Base-by-base conservation (phyloP, 2,113 vertebrate species). In the Seriola quinqueradiata region DNA sequence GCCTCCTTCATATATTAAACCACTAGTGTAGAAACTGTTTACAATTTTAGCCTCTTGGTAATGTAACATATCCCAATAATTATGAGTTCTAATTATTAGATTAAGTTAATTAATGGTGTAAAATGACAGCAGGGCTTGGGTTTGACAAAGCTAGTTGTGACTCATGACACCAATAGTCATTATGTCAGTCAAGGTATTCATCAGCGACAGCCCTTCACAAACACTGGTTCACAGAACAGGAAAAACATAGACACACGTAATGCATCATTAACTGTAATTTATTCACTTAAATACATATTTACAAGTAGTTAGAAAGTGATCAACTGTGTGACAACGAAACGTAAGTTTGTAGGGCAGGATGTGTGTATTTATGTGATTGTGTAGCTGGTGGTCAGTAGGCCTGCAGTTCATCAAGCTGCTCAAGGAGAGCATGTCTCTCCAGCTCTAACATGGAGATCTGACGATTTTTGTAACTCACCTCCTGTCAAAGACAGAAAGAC, bases 391-490 rank as follows among this genome's bases (percentile, higher is more conserved):
- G 65, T 86, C 77, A 85, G 11, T 38, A 54, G 8, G 55, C 21
- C 38, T 87, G 28, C 52, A 93, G 77, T 48, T 90, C 81, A 55
- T 75, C 38, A 1, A 93, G 93, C 77, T 93, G 59, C 23, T 88
- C 84, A 10, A 93, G 77, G 1, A 96, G 94, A n/a, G 70, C 36
- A 0, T 88, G 66, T 57, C 92, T 95, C 81, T 96, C 91, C 75
- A 79, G 66, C 69, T 95, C 92, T 34, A 95, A 71, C 50, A 52
- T 25, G n/a, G 92, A 92, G 64, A 96, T 96, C 83, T 82, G 90
- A 16, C 9, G 80, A 75, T 95, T 95, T 77, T 89, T 93, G 14
- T 89, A 52, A 61, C 87, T 89, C 82, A 95, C 90, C 44, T 90
- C 89, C 95, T 96, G 68, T 67, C 16, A 72, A 54, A 68, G 5